These are phyloP conservation scores for Apocheima hispidaria DNA, from an alignment of 2,888 invertebrate species.

Conservation along the genomic window DNA sequence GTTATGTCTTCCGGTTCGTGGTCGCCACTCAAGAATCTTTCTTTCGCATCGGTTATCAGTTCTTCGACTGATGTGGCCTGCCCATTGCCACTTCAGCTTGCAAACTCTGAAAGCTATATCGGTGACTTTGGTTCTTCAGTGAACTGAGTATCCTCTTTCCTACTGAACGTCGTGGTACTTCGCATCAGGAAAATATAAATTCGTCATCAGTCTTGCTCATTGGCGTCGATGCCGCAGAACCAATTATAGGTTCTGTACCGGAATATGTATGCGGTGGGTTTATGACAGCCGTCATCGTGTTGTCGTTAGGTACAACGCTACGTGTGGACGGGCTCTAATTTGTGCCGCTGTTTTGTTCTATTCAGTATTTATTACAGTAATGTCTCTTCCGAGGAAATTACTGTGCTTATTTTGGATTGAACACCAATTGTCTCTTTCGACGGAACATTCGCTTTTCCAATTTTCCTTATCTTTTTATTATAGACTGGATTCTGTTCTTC, in stretches of 20 bases:
- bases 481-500: neutral
- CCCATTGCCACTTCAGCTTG: too few relatives aligned
- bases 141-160: too few relatives aligned
- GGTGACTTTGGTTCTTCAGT: too few relatives aligned
- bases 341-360: slow-evolving; percentile 47
- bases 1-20: too few relatives aligned
- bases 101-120: too few relatives aligned
- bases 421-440: slow-evolving; percentile 28
- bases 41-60: too few relatives aligned
- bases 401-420: slow-evolving; percentile 26
- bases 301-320: slow-evolving; percentile 39
- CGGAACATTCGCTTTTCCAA: neutral
- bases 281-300: slow-evolving; percentile 43
- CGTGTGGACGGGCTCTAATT: slow-evolving; percentile 47
- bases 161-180: neutral
- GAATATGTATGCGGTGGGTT: slow-evolving; percentile 39
- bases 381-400: slow-evolving; percentile 36
- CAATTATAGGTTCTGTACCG: slow-evolving; percentile 47
- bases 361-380: slow-evolving; percentile 50
- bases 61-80: too few relatives aligned
- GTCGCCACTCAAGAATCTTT: too few relatives aligned
- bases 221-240: slow-evolving; percentile 18
- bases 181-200: neutral
- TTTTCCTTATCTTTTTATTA: neutral
- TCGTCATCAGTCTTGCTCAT: slow-evolving; percentile 3